Conservation (phyloP, 2,888 invertebrate species). For the Drosophila prostipennis region DNA sequence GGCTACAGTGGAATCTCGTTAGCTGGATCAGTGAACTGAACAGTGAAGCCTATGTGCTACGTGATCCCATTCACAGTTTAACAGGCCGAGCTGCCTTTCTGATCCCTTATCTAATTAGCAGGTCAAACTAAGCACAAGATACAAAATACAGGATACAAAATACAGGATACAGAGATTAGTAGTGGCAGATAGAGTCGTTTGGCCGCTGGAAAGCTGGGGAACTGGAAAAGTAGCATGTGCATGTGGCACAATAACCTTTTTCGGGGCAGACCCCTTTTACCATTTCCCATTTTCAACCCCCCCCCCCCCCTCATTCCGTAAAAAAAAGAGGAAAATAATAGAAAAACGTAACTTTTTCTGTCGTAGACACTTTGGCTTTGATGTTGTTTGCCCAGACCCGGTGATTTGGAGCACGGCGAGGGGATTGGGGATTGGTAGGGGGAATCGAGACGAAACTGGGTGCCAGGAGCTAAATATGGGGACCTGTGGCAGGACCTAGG, state of each 20-base stretch:
- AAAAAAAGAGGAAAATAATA: constrained; percentile 33
- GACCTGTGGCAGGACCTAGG: constrained; percentile 29
- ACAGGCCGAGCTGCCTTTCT: neutral
- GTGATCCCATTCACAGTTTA: constrained; percentile 15
- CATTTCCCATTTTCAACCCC: no score
- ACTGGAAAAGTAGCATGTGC: constrained; percentile 2
- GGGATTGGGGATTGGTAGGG: neutral
- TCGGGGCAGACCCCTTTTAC: neutral
- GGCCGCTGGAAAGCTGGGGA: no score
- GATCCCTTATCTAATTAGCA: constrained; percentile 42
- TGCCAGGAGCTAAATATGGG: neutral
- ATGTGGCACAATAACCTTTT: constrained; percentile 39
- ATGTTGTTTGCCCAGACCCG: constrained; percentile 56
- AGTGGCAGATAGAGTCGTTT: constrained; percentile 28
- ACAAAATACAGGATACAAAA: neutral
- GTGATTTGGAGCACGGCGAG: constrained; percentile 3
- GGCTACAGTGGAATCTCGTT: constrained; percentile 3
- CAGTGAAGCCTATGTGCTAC: neutral
- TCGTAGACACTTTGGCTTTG: constrained; percentile 71
- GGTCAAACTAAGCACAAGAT: constrained; percentile 5
- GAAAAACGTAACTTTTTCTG: constrained; percentile 54
- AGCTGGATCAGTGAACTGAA: constrained; percentile 17
- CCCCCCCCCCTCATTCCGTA: constrained; percentile 1
- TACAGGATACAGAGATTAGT: constrained; percentile 22
- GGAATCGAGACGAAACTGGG: neutral